A percentile compares a stretch with the other conserved stretches of the same genome.
phyloP scores from a whole-genome alignment of 2,888 invertebrate genomes.

The Tolmerus cingulatus region DNA sequence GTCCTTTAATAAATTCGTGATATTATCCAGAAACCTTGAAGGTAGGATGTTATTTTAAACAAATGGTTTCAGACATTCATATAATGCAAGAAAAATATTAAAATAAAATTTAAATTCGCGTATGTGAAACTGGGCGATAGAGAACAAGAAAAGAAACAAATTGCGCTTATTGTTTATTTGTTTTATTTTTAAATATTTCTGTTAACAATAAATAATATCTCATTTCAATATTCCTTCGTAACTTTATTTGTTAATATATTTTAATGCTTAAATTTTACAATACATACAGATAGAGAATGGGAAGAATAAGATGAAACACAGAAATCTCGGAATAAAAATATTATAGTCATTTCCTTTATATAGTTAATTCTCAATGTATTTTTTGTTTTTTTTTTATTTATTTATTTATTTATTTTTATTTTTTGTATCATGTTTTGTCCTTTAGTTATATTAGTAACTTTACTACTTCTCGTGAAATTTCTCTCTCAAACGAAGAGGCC shows the following conservation, averaged over 20 bases:
- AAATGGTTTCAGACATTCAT: not conserved
- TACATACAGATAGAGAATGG: conserved; percentile 48
- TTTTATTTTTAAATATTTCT: conserved; percentile 33
- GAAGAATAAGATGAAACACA: conserved; percentile 45
- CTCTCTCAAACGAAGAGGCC: not conserved
- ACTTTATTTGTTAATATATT: conserved; percentile 32
- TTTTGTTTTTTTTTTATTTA: not conserved
- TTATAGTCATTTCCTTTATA: conserved; percentile 29
- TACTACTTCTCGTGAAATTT: not conserved
- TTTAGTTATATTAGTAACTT: not conserved
- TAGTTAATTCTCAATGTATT: conserved; percentile 15
- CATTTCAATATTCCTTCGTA: conserved; percentile 30
- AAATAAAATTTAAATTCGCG: not conserved
- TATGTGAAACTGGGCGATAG: not conserved
- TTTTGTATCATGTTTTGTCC: not conserved
- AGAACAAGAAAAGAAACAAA: not conserved
- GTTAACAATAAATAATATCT: conserved; percentile 35
- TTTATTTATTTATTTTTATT: not conserved
- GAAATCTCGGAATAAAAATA: conserved; percentile 30
- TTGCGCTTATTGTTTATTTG: conserved; percentile 4
- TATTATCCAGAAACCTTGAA: too few species aligned
- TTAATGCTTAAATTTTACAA: conserved; percentile 44
- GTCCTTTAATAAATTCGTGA: too few species aligned
- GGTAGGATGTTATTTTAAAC: too few species aligned
- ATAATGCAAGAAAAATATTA: not conserved